Evolutionary conservation across 2,113 vertebrate species (phyloP), one percentile per base, ranked within the genome.

Genomic region (Cervus canadensis): DNA sequence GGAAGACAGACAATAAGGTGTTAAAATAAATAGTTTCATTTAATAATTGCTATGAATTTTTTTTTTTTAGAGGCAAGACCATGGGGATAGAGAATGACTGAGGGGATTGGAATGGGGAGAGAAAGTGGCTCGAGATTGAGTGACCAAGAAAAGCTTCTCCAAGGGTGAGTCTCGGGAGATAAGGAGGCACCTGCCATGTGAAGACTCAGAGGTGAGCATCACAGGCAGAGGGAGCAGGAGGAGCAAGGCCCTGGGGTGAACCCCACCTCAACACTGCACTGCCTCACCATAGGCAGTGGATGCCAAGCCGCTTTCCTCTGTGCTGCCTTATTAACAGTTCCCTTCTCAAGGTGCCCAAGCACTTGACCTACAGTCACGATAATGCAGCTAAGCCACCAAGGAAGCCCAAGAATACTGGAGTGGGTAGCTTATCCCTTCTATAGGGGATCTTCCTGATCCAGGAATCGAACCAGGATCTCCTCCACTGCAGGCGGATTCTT

Each of bases 21-120:
- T 54, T 52, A 84, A 89, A 28, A 36, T 92, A 40, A 71, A 40
- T 71, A 60, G 89, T 71, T 83, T 57, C 15, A 89, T 21, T 74
- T 84, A 71, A 74, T 85, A 79, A 17, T 62, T 79, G 33, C 57
- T 36, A 56, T 36, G 43, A 48, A n/a, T 74, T 36, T 23, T 71
- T 21, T 64, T 67, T 67, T 40, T 71, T 71, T 23, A 74, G 76
- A n/a, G 83, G 45, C 7, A 57, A 95, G 64, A n/a, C 43, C 36
- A 78, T 7, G 3, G 45, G 52, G 14, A 19, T 52, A 87, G 76
- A 62, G 26, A 94, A 25, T 64, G 13, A 92, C 15, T 52, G 48
- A 45, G 40, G 52, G 50, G 36, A 87, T 33, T 6, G 14, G 30
- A 12, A 82, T 23, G 14, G 25, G 26, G 26, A 85, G 45, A 36